These are phyloP conservation scores for Ennomos quercinarius DNA, from an alignment of 2,888 invertebrate genomes.

Conservation along the genomic window DNA sequence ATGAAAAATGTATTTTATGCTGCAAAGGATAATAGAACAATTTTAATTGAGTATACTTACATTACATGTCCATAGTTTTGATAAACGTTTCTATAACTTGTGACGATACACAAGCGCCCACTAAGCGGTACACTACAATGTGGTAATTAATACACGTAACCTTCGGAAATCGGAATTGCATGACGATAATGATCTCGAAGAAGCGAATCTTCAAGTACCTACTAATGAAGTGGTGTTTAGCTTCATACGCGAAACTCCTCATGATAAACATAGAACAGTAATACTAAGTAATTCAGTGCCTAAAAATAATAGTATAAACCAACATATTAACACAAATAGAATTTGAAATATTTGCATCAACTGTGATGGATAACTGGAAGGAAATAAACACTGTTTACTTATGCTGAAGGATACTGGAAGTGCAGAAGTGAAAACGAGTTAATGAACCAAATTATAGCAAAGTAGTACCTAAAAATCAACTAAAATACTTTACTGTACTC, in stretches of 20 bases:
- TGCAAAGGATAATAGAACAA: background rate
- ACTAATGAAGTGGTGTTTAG: too few species aligned
- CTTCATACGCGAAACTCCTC: too few species aligned
- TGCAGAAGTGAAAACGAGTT: conserved; percentile 11
- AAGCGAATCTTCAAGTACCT: background rate
- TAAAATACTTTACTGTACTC: background rate
- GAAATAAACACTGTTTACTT: background rate
- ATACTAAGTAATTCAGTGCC: too few species aligned
- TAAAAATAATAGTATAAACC: too few species aligned
- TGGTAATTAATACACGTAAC: conserved; percentile 15
- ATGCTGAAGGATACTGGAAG: conserved; percentile 12
- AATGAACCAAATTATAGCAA: background rate
- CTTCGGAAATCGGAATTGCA: conserved; percentile 12
- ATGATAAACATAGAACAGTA: too few species aligned
- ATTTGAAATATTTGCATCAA: background rate
- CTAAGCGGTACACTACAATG: conserved; percentile 1
- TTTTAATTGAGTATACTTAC: too few species aligned
- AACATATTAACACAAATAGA: too few species aligned
- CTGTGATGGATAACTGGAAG: background rate
- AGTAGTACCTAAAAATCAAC: too few species aligned
- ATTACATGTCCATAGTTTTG: too few species aligned
- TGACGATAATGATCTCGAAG: conserved; percentile 2
- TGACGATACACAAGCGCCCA: background rate
- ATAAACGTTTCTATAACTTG: background rate
- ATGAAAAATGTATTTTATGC: background rate